Percentiles rank a stretch among this genome's conserved stretches.
phyloP scores from a whole-genome alignment of 2,797 vertebrate species.

The Micromesistius poutassou region DNA sequence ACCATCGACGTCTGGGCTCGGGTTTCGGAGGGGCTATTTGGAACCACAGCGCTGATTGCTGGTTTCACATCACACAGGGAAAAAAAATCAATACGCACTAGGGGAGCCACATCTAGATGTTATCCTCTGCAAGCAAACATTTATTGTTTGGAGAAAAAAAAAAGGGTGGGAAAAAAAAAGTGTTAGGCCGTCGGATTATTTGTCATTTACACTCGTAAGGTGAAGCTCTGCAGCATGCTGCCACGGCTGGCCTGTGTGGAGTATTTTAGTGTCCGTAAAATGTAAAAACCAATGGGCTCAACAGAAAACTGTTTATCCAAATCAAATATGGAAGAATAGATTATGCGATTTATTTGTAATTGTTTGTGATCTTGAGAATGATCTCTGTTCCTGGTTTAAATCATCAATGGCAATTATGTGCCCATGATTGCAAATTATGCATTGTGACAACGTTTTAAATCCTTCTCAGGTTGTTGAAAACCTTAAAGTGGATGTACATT shows the following conservation, averaged over 20 bases:
- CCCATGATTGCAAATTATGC: too few relatives aligned
- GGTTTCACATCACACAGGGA: conserved; percentile 80
- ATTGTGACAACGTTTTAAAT: too few relatives aligned
- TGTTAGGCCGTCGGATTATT: too few relatives aligned
- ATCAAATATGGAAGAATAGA: conserved; percentile 21
- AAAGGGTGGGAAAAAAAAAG: too few relatives aligned
- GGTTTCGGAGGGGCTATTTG: conserved; percentile 83
- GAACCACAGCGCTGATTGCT: conserved; percentile 83
- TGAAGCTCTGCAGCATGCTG: not conserved
- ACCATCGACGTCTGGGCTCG: conserved; percentile 82
- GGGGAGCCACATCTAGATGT: conserved; percentile 61
- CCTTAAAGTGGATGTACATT: too few relatives aligned
- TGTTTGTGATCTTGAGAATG: not conserved
- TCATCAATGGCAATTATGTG: conserved; percentile 9
- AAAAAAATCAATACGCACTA: conserved; percentile 77
- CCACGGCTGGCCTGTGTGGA: not conserved
- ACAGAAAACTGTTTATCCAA: conserved; percentile 14
- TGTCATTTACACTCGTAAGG: too few relatives aligned
- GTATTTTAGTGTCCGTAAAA: not conserved
- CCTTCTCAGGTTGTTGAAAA: too few relatives aligned
- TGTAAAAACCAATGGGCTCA: too few relatives aligned
- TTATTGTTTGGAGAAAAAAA: conserved; percentile 60
- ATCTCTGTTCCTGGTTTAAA: not conserved
- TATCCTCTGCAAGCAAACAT: conserved; percentile 73
- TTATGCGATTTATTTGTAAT: not conserved